phyloP scores from a whole-genome alignment of 1,140 invertebrate genomes.

The Drosophila arizonae region DNA sequence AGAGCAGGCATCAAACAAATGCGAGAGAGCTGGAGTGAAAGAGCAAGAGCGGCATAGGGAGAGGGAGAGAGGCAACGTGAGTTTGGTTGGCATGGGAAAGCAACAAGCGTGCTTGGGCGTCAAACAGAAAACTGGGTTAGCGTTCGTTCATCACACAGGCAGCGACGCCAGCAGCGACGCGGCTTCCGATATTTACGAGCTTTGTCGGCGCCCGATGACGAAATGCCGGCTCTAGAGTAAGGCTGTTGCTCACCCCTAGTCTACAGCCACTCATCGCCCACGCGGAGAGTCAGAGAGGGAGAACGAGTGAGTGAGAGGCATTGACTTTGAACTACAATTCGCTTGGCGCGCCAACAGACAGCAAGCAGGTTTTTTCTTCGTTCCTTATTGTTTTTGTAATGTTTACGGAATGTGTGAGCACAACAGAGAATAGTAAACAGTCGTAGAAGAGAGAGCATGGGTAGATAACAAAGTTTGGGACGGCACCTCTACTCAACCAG shows the following conservation, averaged over 20 bases:
- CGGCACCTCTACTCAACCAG: constrained; percentile 26
- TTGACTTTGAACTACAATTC: constrained; percentile 72
- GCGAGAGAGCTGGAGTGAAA: neutral
- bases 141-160: constrained; percentile 14
- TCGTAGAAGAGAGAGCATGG: constrained; percentile 27
- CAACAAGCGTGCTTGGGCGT: constrained; percentile 36
- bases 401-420: constrained; percentile 79
- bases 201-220: constrained; percentile 57
- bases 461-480: constrained; percentile 57
- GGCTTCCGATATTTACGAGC: constrained; percentile 33
- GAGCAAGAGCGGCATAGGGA: neutral
- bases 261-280: constrained; percentile 5
- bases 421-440: constrained; percentile 72
- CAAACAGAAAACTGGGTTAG: constrained; percentile 37
- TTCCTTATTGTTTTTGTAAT: constrained; percentile 54
- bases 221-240: constrained; percentile 40
- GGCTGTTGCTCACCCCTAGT: constrained; percentile 37
- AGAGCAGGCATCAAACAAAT: constrained; percentile 36
- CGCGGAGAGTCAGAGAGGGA: neutral
- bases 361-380: constrained; percentile 9
- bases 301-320: constrained; percentile 24
- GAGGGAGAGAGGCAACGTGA: neutral
- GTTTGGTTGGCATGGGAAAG: constrained; percentile 14
- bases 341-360: constrained; percentile 11
- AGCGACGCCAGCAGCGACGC: constrained; percentile 7